phyloP scores from a whole-genome alignment of 2,888 invertebrate genomes.

The Lasioglossum lativentre region DNA sequence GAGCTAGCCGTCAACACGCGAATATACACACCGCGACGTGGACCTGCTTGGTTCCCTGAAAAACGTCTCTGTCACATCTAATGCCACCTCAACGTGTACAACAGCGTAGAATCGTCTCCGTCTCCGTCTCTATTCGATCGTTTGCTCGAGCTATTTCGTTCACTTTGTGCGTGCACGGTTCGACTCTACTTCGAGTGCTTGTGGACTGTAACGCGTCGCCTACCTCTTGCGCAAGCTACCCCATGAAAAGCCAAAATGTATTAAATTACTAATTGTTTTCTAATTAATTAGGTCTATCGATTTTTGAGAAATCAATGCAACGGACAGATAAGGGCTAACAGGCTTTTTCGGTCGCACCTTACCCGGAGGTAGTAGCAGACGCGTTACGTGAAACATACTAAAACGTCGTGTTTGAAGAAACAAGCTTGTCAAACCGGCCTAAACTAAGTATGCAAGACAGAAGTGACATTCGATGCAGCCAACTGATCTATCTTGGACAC shows the following conservation, averaged over 20 bases:
- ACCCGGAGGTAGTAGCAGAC: not conserved
- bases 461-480: conserved; percentile 43
- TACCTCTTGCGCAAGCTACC: not conserved
- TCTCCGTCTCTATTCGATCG: not conserved
- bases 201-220: not conserved
- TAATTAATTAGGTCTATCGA: not conserved
- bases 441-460: conserved; percentile 37
- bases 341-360: too few species aligned
- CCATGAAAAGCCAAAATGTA: too few species aligned
- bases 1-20: conserved; percentile 35
- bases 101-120: not conserved
- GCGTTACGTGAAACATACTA: not conserved
- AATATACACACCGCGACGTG: conserved; percentile 7
- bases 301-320: too few species aligned
- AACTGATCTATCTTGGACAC: conserved; percentile 52
- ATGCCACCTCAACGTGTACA: conserved; percentile 19
- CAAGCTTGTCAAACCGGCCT: conserved; percentile 12
- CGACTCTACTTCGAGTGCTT: not conserved
- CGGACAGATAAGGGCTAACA: too few species aligned
- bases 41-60: conserved; percentile 51
- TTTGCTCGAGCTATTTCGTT: conserved; percentile 14
- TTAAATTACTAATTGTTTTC: not conserved
- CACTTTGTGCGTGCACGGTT: not conserved
- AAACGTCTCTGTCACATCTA: conserved; percentile 49
- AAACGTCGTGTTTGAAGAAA: conserved; percentile 10